Percentiles rank a stretch among this genome's conserved stretches.
These are phyloP conservation scores for Listrodromus nycthemerus DNA, from an alignment of 2,888 invertebrate genomes.

Conservation along the genomic window DNA sequence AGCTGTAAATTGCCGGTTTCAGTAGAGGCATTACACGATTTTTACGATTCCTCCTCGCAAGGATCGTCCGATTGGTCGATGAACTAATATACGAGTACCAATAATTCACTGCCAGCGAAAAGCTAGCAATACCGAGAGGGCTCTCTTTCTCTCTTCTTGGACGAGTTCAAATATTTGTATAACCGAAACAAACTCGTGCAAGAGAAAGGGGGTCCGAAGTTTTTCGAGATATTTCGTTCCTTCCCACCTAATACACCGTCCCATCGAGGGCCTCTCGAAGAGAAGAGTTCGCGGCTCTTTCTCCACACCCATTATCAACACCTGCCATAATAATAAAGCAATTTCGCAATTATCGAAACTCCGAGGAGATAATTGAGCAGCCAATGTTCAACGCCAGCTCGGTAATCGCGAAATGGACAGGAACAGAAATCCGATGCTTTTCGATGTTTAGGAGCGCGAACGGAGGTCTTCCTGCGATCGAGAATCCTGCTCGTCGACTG, in stretches of 20 bases:
- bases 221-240: conserved; percentile 51
- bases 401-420: conserved; percentile 40
- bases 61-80: conserved; percentile 22
- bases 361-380: conserved; percentile 64
- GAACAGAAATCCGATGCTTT: conserved; percentile 44
- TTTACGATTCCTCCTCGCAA: conserved; percentile 69
- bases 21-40: conserved; percentile 47
- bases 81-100: conserved; percentile 30
- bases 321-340: conserved; percentile 79
- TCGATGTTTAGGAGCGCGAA: conserved; percentile 12
- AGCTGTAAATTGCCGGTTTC: conserved; percentile 70
- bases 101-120: conserved; percentile 40
- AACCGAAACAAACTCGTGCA: conserved; percentile 69
- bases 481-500: background rate
- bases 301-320: conserved; percentile 74
- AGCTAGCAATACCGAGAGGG: background rate
- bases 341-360: conserved; percentile 80
- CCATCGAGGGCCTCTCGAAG: conserved; percentile 20
- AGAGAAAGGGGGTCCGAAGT: conserved; percentile 11
- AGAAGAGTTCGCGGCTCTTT: conserved; percentile 47
- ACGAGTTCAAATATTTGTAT: conserved; percentile 76
- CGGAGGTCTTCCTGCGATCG: conserved; percentile 31
- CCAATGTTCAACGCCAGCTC: conserved; percentile 37
- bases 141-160: background rate
- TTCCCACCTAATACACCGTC: conserved; percentile 59